Evolutionary conservation across 2,797 vertebrate genomes (phyloP), one percentile per base, ranked within the genome.

Genomic region (Hippocampus kuda): DNA sequence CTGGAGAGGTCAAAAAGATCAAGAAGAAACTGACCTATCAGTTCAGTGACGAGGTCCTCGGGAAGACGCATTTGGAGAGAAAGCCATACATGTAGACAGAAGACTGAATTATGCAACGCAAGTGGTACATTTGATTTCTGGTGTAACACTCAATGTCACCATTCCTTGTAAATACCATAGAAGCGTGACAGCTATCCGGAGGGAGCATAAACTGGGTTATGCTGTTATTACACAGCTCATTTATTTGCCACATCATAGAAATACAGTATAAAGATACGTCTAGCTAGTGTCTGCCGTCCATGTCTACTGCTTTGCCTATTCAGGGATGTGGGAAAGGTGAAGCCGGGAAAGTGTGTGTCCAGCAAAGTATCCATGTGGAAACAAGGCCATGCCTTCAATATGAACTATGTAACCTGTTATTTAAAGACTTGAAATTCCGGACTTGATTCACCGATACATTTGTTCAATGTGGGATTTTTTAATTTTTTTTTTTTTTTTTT

Each of bases 21-120:
- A 99, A 99, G 91, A 98, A 98, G 88, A 99, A 99, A 91, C 87
- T 99, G 82, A 99, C 96, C 0, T 99, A 99, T 83, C 96, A 99
- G 90, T 99, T 99, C 91, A 98, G 96, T n/a, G 94, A 94, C n/a
- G 96, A 99, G 82, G 95, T 98, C 71, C 91, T 98, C 84, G 94
- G 94, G 78, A 97, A 93, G 75, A 89, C 72, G 78, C 85, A 91
- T 83, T 77, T 81, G 20, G 94, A 96, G 68, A 93, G 95, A 80
- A 96, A 95, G 87, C 61, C 90, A 73, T 98, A 92, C 75, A 81
- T 88, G 71, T 91, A 89, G 84, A 64, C 49, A 46, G 53, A 66
- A 9, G 38, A 22, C 42, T 16, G 24, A 24, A 44, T 24, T 10
- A 51, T 65, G 13, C 5, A 34, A 44, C 27, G 57, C n/a, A 41